Evolutionary conservation across 2,113 vertebrate genomes (phyloP).

Genomic region (Petromus typicus): DNA sequence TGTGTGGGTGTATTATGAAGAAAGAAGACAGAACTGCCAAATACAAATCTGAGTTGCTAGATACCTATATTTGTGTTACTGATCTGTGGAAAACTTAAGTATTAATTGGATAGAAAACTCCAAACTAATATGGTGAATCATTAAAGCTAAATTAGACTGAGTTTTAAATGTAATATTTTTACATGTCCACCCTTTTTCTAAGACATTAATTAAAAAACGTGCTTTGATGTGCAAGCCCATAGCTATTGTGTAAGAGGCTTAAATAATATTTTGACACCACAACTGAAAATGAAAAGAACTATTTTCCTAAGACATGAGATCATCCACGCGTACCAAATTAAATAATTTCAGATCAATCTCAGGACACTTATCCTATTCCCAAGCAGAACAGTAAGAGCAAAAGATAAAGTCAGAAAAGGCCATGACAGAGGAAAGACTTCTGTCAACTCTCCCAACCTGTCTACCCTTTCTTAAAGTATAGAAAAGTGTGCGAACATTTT

Average conservation of each 20-base stretch:
- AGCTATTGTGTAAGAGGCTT: not conserved
- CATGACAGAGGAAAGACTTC: not conserved
- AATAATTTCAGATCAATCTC: slow-evolving; percentile 53
- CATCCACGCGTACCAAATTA: not conserved
- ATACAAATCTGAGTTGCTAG: not conserved
- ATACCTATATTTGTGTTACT: not conserved
- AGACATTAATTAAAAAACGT: slow-evolving; percentile 42
- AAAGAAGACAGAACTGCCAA: slow-evolving; percentile 23
- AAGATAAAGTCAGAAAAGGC: slow-evolving; percentile 2
- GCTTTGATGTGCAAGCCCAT: not conserved
- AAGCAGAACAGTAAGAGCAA: not conserved
- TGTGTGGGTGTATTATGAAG: not conserved
- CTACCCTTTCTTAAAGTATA: not conserved
- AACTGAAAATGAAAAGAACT: slow-evolving; percentile 10
- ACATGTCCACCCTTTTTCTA: not conserved
- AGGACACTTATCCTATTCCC: not conserved
- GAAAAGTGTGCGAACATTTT: not conserved
- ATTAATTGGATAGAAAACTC: not conserved
- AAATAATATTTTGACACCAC: not conserved
- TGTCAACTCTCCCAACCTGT: not conserved
- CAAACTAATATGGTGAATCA: not conserved
- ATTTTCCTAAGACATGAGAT: not conserved
- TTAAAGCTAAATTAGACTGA: not conserved
- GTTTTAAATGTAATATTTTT: slow-evolving; percentile 15
- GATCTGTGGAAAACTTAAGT: slow-evolving; percentile 47